A percentile compares a stretch with the other conserved stretches of the same genome.
Conservation (phyloP, 1,140 invertebrate genomes). For the Aethina tumida region DNA sequence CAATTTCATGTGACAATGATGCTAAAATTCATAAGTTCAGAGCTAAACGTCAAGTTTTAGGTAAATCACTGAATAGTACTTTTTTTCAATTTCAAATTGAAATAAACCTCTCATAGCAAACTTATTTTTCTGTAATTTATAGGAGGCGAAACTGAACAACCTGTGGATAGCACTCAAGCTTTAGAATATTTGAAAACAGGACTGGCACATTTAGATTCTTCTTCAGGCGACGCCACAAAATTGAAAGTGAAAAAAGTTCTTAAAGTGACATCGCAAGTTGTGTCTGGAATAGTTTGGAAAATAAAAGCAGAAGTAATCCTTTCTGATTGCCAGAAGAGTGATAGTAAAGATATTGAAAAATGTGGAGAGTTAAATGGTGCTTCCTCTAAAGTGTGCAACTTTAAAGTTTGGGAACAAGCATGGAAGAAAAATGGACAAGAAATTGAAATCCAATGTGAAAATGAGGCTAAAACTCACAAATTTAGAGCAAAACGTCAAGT, state of each 20-base stretch:
- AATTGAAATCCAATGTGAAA: slow-evolving; percentile 1
- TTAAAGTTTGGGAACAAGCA: slow-evolving; percentile 16
- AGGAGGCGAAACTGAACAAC: slow-evolving; percentile 1
- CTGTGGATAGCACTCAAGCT: slow-evolving; percentile 4
- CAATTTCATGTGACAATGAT: slow-evolving; percentile 17
- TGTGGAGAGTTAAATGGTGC: slow-evolving; percentile 8
- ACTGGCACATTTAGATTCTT: slow-evolving; percentile 12
- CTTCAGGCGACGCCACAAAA: slow-evolving; percentile 8
- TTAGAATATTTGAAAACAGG: slow-evolving; percentile 10
- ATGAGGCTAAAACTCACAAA: no score
- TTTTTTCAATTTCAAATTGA: no score
- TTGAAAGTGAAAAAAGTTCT: slow-evolving; percentile 14
- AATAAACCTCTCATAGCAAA: not conserved
- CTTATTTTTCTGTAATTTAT: not conserved
- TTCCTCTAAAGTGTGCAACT: slow-evolving; percentile 9
- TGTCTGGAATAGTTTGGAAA: slow-evolving; percentile 10
- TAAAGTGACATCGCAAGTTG: slow-evolving; percentile 9
- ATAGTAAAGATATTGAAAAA: not conserved
- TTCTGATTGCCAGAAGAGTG: slow-evolving; percentile 14
- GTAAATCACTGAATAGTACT: no score
- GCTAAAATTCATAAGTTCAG: slow-evolving; percentile 7
- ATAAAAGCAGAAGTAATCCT: slow-evolving; percentile 14
- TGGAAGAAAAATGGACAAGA: slow-evolving; percentile 8
- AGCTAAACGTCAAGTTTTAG: no score
- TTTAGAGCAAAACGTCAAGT: slow-evolving; percentile 6